Evolutionary conservation across 2,888 invertebrate genomes (phyloP).

Genomic region (Spodoptera exigua): DNA sequence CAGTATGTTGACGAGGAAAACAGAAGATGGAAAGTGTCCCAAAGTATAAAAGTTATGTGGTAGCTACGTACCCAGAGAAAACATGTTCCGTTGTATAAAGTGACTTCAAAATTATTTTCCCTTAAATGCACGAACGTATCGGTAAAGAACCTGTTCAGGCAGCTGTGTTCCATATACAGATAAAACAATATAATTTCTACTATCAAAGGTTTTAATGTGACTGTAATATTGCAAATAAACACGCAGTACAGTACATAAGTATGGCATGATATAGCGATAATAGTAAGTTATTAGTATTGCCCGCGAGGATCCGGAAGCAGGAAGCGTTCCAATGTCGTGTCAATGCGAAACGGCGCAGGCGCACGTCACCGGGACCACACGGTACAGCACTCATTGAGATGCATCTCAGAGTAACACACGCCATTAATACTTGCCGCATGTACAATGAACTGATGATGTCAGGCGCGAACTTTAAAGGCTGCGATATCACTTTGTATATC

Average conservation of each 20-base stretch:
- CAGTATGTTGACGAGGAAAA: slow-evolving; percentile 37
- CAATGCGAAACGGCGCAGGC: slow-evolving; percentile 66
- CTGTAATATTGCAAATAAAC: slow-evolving; percentile 28
- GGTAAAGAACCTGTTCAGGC: no score
- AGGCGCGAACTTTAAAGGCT: slow-evolving; percentile 59
- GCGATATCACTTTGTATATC: not conserved
- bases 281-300: slow-evolving; percentile 78
- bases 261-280: slow-evolving; percentile 55
- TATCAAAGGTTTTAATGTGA: not conserved
- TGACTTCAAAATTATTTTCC: no score
- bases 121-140: no score
- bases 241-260: slow-evolving; percentile 11
- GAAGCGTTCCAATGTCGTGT: slow-evolving; percentile 77
- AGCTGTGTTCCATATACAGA: no score
- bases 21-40: not conserved
- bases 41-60: not conserved
- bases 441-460: slow-evolving; percentile 65
- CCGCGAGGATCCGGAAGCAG: slow-evolving; percentile 81
- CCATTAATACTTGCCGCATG: slow-evolving; percentile 57
- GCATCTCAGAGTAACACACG: slow-evolving; percentile 60
- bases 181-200: not conserved
- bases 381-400: slow-evolving; percentile 66
- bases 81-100: no score
- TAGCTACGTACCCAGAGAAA: not conserved
- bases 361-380: slow-evolving; percentile 62